Base-by-base conservation (phyloP, 2,113 vertebrate genomes). In the Burhinus oedicnemus region DNA sequence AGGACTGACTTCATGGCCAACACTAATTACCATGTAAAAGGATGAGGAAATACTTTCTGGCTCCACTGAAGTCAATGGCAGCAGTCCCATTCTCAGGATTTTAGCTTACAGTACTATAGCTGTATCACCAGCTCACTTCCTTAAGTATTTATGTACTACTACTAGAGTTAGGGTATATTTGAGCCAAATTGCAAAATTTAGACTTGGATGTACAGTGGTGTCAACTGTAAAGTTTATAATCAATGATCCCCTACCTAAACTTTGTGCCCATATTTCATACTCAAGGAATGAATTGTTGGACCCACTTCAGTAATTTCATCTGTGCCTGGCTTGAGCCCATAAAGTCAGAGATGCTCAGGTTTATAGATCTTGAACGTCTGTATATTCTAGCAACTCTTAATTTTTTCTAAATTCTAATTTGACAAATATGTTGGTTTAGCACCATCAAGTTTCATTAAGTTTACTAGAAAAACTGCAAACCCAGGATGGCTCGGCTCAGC, bases 41-140 rank as follows among this genome's bases (percentile, higher is more conserved):
- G 81, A 71, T 91, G 70, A 91, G 78, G 78, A 93, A 91, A 95
- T 52, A 44, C 36, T 57, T 96, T 72, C 62, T 91, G 87, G 91
- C 81, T 91, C 52, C 38, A 14, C 44, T 85, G 57, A 74, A 85
- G 66, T 25, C 89, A 77, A 3, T 89, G 89, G 94, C 95, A 94
- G 81, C 64, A 91, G 57, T 89, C 96, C 91, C 69, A 69, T 19
- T 86, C 75, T 79, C 20, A 51, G 77, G 65, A 70, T 89, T 95
- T 93, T 57, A 72, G 49, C 69, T 90, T 57, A 26, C 40, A 69
- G 36, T 30, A 36, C 83, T 57, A 52, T 52, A 91, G 83, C 61
- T 83, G 3, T 32, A 71, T 42, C 83, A 92, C n/a, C 81, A 96
- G 42, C 42, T 91, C 66, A 10, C 25, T 91, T 72, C 40, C 70